Conservation (phyloP, 1,140 invertebrate species). For the Penaeus japonicus region DNA sequence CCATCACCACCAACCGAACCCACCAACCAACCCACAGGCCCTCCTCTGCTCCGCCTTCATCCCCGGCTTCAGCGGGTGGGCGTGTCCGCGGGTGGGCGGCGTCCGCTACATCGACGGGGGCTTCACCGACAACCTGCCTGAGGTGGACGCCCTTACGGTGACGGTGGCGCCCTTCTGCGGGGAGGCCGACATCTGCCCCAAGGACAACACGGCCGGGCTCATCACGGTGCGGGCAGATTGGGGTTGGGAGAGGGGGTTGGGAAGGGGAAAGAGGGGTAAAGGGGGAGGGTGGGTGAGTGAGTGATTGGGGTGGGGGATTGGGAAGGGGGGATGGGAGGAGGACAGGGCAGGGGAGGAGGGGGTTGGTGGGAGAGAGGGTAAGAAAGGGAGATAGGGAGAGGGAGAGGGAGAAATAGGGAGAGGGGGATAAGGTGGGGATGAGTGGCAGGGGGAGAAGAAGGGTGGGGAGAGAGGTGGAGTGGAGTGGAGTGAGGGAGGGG, state of each 20-base stretch:
- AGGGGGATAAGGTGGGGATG: background rate
- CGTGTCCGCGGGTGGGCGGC: constrained; percentile 89
- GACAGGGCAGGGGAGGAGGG: too few species aligned
- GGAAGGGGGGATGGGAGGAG: too few species aligned
- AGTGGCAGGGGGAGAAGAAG: background rate
- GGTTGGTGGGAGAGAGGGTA: too few species aligned
- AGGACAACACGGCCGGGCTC: constrained; percentile 69
- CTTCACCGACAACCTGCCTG: constrained; percentile 94
- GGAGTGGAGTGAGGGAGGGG: background rate
- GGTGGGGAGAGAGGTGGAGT: background rate
- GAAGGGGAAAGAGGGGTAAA: background rate
- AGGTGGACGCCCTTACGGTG: constrained; percentile 92
- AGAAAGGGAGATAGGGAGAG: too few species aligned
- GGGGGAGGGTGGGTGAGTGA: background rate
- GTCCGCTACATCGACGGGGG: constrained; percentile 96
- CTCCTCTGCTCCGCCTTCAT: constrained; percentile 94
- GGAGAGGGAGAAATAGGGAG: too few species aligned
- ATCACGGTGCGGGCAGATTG: constrained; percentile 48
- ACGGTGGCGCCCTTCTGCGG: constrained; percentile 98
- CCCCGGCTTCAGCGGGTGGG: constrained; percentile 92
- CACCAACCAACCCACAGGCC: constrained; percentile 71
- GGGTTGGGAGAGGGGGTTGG: background rate
- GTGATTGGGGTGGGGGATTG: too few species aligned
- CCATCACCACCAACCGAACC: too few species aligned
- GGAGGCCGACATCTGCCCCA: constrained; percentile 97